A percentile compares a stretch with the other conserved stretches of the same genome.
Conservation (phyloP, 2,113 vertebrate species). For the Genyomyrus donnyi region DNA sequence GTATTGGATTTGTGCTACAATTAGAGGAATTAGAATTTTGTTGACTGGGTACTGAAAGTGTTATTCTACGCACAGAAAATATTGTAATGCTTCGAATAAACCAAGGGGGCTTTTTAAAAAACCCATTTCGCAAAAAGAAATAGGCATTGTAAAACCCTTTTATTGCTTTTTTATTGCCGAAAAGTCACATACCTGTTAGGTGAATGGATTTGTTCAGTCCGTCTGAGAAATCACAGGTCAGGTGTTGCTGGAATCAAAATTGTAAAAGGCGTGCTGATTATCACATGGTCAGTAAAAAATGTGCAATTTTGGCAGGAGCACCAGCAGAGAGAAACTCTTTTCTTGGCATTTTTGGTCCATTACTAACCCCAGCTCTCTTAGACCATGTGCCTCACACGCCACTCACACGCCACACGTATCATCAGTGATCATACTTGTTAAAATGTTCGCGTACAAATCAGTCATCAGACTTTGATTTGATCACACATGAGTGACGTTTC, state of each 20-base stretch:
- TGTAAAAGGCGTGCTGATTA: background rate
- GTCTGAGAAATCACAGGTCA: background rate
- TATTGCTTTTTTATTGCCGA: background rate
- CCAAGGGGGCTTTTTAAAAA: background rate
- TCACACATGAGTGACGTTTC: background rate
- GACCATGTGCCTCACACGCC: background rate
- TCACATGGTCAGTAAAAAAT: background rate
- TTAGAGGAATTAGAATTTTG: background rate
- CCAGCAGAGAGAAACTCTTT: background rate
- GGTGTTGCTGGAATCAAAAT: background rate
- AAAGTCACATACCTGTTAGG: background rate
- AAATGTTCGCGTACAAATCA: background rate
- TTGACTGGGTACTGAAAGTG: background rate
- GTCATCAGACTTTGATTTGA: background rate
- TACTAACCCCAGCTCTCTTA: background rate
- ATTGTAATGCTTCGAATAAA: background rate
- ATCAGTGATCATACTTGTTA: background rate
- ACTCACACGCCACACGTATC: background rate
- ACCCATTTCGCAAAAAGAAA: background rate
- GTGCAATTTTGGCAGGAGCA: background rate
- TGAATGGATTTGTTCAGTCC: background rate
- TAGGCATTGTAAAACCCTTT: background rate
- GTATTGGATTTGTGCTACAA: background rate
- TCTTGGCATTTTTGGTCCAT: background rate
- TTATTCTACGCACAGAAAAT: background rate